These are phyloP conservation scores for Athene noctua DNA, from an alignment of 2,113 vertebrate species.

Conservation along the genomic window DNA sequence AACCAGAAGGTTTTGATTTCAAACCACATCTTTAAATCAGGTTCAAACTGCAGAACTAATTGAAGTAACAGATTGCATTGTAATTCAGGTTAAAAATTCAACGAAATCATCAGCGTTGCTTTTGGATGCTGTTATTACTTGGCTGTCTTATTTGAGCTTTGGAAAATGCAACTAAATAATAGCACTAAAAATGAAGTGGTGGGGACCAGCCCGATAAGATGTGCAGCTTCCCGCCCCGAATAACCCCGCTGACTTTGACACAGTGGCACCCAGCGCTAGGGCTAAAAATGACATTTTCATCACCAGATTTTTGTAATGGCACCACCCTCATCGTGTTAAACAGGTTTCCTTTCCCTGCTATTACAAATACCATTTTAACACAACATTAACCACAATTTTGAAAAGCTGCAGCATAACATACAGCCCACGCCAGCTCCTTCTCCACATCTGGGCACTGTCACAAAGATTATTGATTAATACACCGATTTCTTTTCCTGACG, in stretches of 20 bases:
- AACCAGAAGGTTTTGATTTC: neutral
- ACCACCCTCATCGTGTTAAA: neutral
- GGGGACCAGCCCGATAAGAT: neutral
- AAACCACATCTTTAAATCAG: neutral
- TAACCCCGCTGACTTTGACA: neutral
- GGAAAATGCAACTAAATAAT: neutral
- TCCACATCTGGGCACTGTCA: neutral
- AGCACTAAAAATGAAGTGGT: neutral
- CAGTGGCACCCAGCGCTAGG: neutral
- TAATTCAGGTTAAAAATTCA: neutral
- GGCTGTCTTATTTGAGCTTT: neutral
- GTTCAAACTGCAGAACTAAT: neutral
- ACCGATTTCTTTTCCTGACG: neutral
- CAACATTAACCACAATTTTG: neutral
- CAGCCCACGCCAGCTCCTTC: neutral
- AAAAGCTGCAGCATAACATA: neutral
- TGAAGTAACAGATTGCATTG: neutral
- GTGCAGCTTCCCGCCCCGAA: neutral
- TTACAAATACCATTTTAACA: neutral
- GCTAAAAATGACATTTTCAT: neutral
- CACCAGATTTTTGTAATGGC: neutral
- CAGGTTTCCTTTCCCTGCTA: neutral
- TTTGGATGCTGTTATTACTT: neutral
- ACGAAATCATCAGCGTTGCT: neutral
- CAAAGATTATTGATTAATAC: neutral